Percentiles rank a stretch among this genome's conserved stretches.
phyloP scores from a whole-genome alignment of 37 sponge, comb jelly and placozoan species.

The Chondrosia reniformis region DNA sequence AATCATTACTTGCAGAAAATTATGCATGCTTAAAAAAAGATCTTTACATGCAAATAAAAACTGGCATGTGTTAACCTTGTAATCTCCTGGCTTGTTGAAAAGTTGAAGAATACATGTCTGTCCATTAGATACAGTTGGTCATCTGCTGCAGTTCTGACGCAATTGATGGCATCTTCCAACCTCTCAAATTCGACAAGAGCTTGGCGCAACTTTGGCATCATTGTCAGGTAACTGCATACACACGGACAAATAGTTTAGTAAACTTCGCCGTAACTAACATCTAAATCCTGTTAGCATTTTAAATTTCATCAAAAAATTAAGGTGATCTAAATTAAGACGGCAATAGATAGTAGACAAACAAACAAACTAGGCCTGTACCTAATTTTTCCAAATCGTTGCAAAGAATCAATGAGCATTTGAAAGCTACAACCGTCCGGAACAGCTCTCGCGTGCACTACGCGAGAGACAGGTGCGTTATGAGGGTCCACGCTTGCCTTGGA shows the following conservation, averaged over 20 bases:
- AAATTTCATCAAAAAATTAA: too few species aligned
- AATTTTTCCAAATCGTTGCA: conserved; percentile 74
- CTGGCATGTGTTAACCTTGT: conserved; percentile 47
- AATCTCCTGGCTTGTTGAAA: conserved; percentile 86
- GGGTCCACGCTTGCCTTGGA: conserved; percentile 64
- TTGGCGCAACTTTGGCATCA: conserved; percentile 88
- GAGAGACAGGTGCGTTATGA: conserved; percentile 82
- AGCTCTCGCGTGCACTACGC: conserved; percentile 83
- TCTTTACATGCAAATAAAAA: not conserved
- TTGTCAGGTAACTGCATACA: conserved; percentile 74
- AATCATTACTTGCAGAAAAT: too few species aligned
- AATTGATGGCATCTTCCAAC: conserved; percentile 60
- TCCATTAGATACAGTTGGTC: conserved; percentile 82
- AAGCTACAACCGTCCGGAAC: conserved; percentile 90
- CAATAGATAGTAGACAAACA: too few species aligned
- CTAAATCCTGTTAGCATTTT: too few species aligned
- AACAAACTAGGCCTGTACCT: too few species aligned
- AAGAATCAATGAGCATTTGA: conserved; percentile 51
- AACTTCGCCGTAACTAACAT: not conserved
- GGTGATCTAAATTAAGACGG: too few species aligned
- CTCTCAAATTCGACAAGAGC: conserved; percentile 87
- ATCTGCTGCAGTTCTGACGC: conserved; percentile 47
- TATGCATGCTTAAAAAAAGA: too few species aligned
- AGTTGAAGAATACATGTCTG: conserved; percentile 88
- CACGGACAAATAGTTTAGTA: not conserved